Evolutionary conservation across 2,888 invertebrate species (phyloP), one percentile per base, ranked within the genome.

Genomic region (Sphecodes monilicornis): DNA sequence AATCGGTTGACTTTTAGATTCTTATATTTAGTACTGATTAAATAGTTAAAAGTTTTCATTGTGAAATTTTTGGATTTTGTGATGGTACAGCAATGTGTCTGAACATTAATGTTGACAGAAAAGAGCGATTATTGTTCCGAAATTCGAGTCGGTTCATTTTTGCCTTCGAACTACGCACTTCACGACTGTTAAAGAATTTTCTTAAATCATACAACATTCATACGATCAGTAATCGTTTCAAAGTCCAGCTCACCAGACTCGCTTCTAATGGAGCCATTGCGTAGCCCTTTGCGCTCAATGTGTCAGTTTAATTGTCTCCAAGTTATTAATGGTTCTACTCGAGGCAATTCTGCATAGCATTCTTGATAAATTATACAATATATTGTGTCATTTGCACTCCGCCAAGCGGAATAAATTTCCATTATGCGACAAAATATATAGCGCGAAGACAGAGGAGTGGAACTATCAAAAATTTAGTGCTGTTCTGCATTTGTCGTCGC

Each of bases 281-380:
- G 1, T 26, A n/a, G 50, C 43, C 69, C 79, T 69, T 79, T 82
- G 69, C 79, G n/a, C 39, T 79, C 79, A 60, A 74, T 4, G 16
- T 5, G 5, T 16, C 68, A 22, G 11, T 18, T 18, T 13, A 43
- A 68, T 18, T 29, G 5, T 13, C 22, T 32, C 11, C 54, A 16
- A 11, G 8, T 57, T 50, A 32, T 16, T 39, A 64, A 71, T 43
- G 2, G 22, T 64, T 43, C 57, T 39, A n/a, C 26, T 39, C 57
- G n/a, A 16, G 36, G 4, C n/a, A 26, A 66, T 39, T 68, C 68
- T 2, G 22, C 22, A 32, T 36, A 32, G 36, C 18, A 10, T 39
- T 68, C 18, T 22, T 39, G 36, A 36, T 39, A 68, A 39, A 39
- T 68, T 39, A 3, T 36, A 39, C n/a, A 29, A 29, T 60, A 60